Percentiles rank a stretch among this genome's conserved stretches.
Evolutionary conservation across 2,888 invertebrate genomes (phyloP).

Genomic region (Dasysyrphus albostriatus): DNA sequence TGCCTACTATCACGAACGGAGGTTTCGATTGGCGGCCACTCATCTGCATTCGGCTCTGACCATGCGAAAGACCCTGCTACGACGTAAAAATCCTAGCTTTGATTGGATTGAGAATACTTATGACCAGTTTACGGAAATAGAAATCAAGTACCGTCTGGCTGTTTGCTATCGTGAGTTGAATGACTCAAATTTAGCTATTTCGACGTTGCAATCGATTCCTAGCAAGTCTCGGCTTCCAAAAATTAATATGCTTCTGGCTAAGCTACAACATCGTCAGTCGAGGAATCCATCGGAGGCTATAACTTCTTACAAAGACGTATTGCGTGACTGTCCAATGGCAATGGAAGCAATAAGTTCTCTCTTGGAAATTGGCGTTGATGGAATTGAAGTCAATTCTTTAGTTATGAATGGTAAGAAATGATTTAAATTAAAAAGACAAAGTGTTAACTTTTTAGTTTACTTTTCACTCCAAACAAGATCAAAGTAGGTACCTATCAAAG

Average conservation of each 20-base stretch:
- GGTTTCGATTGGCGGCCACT: slow-evolving; percentile 88
- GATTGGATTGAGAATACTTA: slow-evolving; percentile 79
- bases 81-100: slow-evolving; percentile 79
- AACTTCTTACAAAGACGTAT: slow-evolving; percentile 91
- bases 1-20: slow-evolving; percentile 87
- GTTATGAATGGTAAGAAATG: slow-evolving; percentile 86
- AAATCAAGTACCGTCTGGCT: slow-evolving; percentile 90
- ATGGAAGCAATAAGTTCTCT: slow-evolving; percentile 90
- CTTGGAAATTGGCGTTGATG: slow-evolving; percentile 89
- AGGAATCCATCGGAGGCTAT: slow-evolving; percentile 88
- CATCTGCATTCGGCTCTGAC: slow-evolving; percentile 85
- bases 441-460: no score
- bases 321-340: slow-evolving; percentile 90
- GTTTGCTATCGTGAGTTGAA: slow-evolving; percentile 88
- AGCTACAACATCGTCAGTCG: slow-evolving; percentile 87
- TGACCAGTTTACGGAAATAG: slow-evolving; percentile 85
- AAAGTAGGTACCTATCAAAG: no score
- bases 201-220: slow-evolving; percentile 82
- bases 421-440: no score
- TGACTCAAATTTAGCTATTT: slow-evolving; percentile 86
- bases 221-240: slow-evolving; percentile 89
- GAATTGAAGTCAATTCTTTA: slow-evolving; percentile 90
- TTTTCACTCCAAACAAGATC: no score
- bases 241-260: slow-evolving; percentile 91
- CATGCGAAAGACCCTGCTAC: slow-evolving; percentile 80